Evolutionary conservation across 2,113 vertebrate genomes (phyloP).

Genomic region (Oreotrochilus melanogaster): DNA sequence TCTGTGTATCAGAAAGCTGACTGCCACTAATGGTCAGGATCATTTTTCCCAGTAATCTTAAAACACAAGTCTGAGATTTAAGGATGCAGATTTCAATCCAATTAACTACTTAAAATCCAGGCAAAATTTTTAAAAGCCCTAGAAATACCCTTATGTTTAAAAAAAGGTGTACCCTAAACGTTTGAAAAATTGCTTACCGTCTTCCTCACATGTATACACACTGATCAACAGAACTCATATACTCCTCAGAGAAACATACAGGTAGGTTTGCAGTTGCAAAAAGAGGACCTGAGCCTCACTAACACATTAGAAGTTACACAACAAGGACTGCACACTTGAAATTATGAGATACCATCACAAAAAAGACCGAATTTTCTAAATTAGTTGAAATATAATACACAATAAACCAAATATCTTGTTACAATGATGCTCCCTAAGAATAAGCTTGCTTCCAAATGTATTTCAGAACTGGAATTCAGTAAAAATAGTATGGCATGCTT

Average conservation of each 20-base stretch:
- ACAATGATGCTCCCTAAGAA: neutral
- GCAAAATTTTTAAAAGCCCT: neutral
- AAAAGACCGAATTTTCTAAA: neutral
- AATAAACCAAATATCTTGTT: neutral
- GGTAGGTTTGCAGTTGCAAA: neutral
- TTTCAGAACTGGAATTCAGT: neutral
- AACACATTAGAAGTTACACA: neutral
- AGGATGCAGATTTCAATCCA: neutral
- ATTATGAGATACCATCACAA: neutral
- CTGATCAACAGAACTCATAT: neutral
- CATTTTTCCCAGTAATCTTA: neutral
- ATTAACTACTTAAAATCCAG: neutral
- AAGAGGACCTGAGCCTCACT: neutral
- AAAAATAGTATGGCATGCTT: neutral
- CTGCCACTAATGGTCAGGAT: neutral
- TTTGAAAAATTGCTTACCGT: neutral
- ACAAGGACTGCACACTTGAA: neutral
- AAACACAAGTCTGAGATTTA: constrained; percentile 11
- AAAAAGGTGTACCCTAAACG: neutral
- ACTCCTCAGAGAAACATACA: neutral
- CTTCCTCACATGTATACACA: neutral
- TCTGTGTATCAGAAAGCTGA: neutral
- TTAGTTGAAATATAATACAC: neutral
- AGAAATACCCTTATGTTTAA: neutral
- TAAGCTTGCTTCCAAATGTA: neutral